Evolutionary conservation across 2,888 invertebrate genomes (phyloP).

Genomic region (Hermaeophaga mercurialis): DNA sequence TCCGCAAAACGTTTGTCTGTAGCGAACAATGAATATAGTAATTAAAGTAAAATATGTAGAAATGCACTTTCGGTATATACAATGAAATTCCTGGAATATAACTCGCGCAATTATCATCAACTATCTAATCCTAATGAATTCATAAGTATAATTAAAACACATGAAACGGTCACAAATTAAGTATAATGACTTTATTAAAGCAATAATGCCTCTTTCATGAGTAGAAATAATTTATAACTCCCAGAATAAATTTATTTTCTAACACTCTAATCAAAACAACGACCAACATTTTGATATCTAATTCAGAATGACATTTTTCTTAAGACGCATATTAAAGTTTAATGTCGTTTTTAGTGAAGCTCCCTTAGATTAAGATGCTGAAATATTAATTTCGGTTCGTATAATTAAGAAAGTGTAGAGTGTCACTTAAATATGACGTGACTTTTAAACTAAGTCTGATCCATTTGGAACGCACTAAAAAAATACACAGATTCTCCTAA

Average conservation of each 20-base stretch:
- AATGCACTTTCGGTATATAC: too few species aligned
- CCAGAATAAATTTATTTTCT: not conserved
- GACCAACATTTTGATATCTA: constrained; percentile 12
- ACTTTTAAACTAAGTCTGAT: constrained; percentile 10
- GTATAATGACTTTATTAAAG: too few species aligned
- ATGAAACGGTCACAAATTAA: too few species aligned
- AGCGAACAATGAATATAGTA: too few species aligned
- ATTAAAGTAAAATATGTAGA: too few species aligned
- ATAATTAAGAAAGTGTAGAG: constrained; percentile 23
- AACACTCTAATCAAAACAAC: too few species aligned
- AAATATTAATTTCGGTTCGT: constrained; percentile 23
- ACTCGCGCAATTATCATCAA: too few species aligned
- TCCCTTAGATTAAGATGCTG: constrained; percentile 17
- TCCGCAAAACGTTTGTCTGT: too few species aligned
- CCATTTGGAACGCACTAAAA: not conserved
- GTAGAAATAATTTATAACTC: not conserved
- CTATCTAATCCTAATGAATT: too few species aligned
- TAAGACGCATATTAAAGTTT: constrained; percentile 6
- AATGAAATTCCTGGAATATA: too few species aligned
- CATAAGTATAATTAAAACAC: too few species aligned
- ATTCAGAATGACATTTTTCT: constrained; percentile 13
- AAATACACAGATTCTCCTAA: constrained; percentile 8
- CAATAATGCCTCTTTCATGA: too few species aligned
- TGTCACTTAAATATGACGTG: constrained; percentile 23
- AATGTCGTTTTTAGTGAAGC: constrained; percentile 17